These are phyloP conservation scores for Metallyticus violacea DNA, from an alignment of 2,888 invertebrate species.

Conservation along the genomic window DNA sequence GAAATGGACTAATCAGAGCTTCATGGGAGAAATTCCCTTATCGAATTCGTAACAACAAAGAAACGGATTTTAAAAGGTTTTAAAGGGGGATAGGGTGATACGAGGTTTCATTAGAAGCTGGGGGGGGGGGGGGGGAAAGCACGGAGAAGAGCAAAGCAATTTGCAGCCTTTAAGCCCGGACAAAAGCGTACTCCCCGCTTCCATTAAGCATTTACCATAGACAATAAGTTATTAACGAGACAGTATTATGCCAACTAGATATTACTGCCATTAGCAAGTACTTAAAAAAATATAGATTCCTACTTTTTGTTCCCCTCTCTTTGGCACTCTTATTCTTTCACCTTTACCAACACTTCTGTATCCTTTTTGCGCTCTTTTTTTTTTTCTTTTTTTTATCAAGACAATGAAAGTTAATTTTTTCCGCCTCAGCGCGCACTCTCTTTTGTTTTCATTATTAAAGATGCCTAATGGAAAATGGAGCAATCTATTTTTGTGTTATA, in stretches of 20 bases:
- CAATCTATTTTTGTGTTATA: conserved; percentile 1
- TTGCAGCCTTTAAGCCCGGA: not conserved
- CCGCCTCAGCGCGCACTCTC: not conserved
- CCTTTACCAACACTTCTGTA: not conserved
- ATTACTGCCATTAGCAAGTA: conserved; percentile 8
- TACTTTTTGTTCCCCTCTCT: not conserved
- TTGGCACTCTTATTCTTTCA: no score
- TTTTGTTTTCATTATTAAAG: not conserved
- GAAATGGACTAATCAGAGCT: not conserved
- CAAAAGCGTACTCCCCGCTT: conserved; percentile 1
- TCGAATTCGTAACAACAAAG: not conserved
- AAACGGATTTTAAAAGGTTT: not conserved
- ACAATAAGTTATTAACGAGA: conserved; percentile 24
- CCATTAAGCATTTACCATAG: conserved; percentile 11
- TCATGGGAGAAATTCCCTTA: not conserved
- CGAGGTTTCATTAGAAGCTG: no score
- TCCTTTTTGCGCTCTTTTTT: not conserved
- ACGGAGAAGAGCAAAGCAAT: not conserved
- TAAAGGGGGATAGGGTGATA: not conserved
- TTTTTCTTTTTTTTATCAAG: not conserved
- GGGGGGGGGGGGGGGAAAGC: not conserved
- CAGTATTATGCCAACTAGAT: not conserved
- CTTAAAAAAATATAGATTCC: conserved; percentile 10
- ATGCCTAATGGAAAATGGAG: not conserved
- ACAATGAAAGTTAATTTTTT: not conserved